phyloP scores from a whole-genome alignment of 1,140 invertebrate genomes.

The Hermetia illucens region DNA sequence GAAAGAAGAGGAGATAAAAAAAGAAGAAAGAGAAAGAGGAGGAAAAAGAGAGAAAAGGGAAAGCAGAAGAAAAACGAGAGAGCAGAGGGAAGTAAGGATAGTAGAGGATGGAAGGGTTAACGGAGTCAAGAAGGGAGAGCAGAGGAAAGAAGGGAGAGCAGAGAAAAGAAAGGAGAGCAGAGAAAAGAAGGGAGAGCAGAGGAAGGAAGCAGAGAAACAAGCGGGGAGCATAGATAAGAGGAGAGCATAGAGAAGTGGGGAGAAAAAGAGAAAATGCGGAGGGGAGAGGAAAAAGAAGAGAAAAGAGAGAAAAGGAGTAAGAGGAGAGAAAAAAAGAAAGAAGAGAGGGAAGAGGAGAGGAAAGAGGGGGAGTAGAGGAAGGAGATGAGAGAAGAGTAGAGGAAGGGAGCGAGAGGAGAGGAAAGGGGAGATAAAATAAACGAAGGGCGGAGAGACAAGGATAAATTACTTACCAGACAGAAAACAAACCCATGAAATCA shows the following conservation, averaged over 20 bases:
- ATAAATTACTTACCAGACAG: too few species aligned
- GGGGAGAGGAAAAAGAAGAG: neutral
- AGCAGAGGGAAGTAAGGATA: constrained; percentile 1
- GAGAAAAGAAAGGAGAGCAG: constrained; percentile 3
- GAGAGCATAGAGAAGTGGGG: neutral
- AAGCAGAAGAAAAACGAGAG: constrained; percentile 6
- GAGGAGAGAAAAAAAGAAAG: constrained; percentile 2
- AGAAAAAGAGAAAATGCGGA: constrained; percentile 1
- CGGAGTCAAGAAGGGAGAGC: neutral
- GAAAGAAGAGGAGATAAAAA: too few species aligned
- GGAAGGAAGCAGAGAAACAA: constrained; percentile 3
- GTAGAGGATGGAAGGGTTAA: constrained; percentile 1
- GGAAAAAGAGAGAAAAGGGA: constrained; percentile 4
- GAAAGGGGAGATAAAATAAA: too few species aligned
- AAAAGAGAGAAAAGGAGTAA: constrained; percentile 7
- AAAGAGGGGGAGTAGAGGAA: too few species aligned
- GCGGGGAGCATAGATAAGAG: neutral
- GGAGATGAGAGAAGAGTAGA: too few species aligned
- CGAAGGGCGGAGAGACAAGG: too few species aligned
- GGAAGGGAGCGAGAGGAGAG: too few species aligned
- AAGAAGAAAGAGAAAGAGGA: constrained; percentile 2
- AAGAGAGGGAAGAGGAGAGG: constrained; percentile 2
- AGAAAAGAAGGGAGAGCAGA: constrained; percentile 1
- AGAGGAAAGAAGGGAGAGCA: neutral
- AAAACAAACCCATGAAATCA: too few species aligned